Evolutionary conservation across 2,113 vertebrate species (phyloP).

Genomic region (Sinocyclocheilus grahami): DNA sequence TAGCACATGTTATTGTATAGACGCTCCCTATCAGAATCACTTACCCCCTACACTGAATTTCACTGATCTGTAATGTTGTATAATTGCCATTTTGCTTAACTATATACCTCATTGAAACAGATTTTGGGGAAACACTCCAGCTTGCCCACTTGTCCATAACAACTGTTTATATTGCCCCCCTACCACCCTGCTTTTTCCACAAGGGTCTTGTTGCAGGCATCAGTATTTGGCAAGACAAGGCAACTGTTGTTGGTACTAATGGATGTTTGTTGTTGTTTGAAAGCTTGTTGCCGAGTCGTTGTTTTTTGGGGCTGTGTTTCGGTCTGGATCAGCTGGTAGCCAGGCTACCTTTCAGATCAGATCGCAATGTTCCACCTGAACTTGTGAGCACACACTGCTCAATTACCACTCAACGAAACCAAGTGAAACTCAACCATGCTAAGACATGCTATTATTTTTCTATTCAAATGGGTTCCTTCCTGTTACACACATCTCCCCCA

Average conservation of each 20-base stretch:
- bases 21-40: not conserved
- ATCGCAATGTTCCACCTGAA: constrained; percentile 59
- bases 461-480: constrained; percentile 65
- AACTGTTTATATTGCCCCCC: constrained; percentile 26
- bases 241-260: constrained; percentile 54
- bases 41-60: not conserved
- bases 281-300: constrained; percentile 52
- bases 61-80: not conserved
- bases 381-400: constrained; percentile 57
- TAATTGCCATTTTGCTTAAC: not conserved
- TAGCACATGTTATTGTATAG: not conserved
- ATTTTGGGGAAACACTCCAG: constrained; percentile 7
- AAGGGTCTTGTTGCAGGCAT: constrained; percentile 43
- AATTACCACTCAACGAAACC: constrained; percentile 67
- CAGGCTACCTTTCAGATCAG: constrained; percentile 53
- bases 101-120: not conserved
- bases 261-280: constrained; percentile 55
- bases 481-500: constrained; percentile 48
- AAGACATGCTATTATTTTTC: constrained; percentile 66
- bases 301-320: constrained; percentile 52
- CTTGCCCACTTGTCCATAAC: not conserved
- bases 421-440: constrained; percentile 62
- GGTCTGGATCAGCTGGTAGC: constrained; percentile 49
- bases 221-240: constrained; percentile 45
- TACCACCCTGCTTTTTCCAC: not conserved